Evolutionary conservation across 2,888 invertebrate genomes (phyloP), one percentile per base, ranked within the genome.

Genomic region (Panopea generosa): DNA sequence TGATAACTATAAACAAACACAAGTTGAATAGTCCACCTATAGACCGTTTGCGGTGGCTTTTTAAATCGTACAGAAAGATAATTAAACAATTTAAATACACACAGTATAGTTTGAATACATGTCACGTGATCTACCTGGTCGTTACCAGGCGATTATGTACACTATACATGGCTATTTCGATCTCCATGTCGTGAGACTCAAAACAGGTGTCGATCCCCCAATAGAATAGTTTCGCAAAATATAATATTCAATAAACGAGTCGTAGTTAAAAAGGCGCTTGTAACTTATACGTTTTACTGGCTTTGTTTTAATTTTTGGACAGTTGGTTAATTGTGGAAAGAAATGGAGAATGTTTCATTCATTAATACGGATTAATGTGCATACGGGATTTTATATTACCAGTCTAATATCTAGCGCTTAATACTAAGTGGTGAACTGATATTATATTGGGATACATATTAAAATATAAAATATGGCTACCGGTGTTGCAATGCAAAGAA

Each of bases 131-230:
- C 49, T 20, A 24, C 27, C 45, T 61, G 57, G 38, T 72, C 61
- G 85, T 84, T 79, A 78, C 85, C 79, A 84, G 73, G 82, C 62
- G 81, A 84, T 84, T 81, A 81, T 78, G 82, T 85, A 83, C 82
- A 84, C 83, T 85, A 76, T 67, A 60, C 67, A 43, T 33, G 33
- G 33, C 33, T 33, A 7, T 33, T 33, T 33, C 33, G 33, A 33
- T 33, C 16, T 29, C 18, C 50, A 33, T 18, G 33, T 33, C 33
- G 33, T 33, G 33, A 33, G 33, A 33, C 11, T 33, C 11, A 33
- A 33, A 33, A 33, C 33, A 33, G 33, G 33, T 33, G 33, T 33
- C 33, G 33, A 7, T 33, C 33, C 33, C 11, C 11, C 11, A 33
- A 33, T 33, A 4, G 33, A 33, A 33, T 33, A 33, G 33, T 33